Conservation (phyloP, 2,888 invertebrate species). For the Synanthedon tipuliformis region DNA sequence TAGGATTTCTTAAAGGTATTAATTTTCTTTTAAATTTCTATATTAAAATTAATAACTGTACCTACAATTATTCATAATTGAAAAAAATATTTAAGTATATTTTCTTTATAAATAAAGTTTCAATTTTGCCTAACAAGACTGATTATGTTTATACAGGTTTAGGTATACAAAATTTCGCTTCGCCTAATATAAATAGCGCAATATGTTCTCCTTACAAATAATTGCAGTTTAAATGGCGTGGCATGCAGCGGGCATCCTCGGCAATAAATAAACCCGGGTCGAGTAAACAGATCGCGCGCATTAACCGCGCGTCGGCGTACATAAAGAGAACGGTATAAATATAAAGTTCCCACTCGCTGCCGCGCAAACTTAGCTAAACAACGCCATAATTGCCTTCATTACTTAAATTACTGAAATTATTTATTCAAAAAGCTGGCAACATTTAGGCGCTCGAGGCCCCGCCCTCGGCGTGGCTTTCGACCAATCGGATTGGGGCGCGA, state of each 20-base stretch:
- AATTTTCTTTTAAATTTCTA: too few species aligned
- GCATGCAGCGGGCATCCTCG: slow-evolving; percentile 51
- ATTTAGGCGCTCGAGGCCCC: slow-evolving; percentile 48
- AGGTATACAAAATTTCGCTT: background rate
- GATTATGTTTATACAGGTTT: too few species aligned
- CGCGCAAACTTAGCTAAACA: slow-evolving; percentile 71
- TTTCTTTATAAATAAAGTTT: too few species aligned
- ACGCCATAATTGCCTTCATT: slow-evolving; percentile 72
- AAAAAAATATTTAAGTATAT: too few species aligned
- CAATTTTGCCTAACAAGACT: too few species aligned
- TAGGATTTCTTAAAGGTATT: too few species aligned
- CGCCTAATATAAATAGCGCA: slow-evolving; percentile 30
- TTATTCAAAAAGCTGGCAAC: slow-evolving; percentile 72
- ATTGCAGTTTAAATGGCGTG: slow-evolving; percentile 66
- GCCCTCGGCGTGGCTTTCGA: slow-evolving; percentile 22
- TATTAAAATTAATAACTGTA: too few species aligned
- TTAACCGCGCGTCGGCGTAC: slow-evolving; percentile 69
- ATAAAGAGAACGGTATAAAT: slow-evolving; percentile 69
- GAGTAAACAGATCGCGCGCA: slow-evolving; percentile 66
- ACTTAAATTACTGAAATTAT: slow-evolving; percentile 72
- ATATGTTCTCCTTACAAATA: slow-evolving; percentile 61
- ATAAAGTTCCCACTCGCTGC: slow-evolving; percentile 67
- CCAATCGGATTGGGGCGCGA: slow-evolving; percentile 38
- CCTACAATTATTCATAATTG: too few species aligned
- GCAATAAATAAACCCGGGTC: slow-evolving; percentile 57